Evolutionary conservation across 2,888 invertebrate species (phyloP), one percentile per base, ranked within the genome.

Genomic region (Diabrotica balteata): DNA sequence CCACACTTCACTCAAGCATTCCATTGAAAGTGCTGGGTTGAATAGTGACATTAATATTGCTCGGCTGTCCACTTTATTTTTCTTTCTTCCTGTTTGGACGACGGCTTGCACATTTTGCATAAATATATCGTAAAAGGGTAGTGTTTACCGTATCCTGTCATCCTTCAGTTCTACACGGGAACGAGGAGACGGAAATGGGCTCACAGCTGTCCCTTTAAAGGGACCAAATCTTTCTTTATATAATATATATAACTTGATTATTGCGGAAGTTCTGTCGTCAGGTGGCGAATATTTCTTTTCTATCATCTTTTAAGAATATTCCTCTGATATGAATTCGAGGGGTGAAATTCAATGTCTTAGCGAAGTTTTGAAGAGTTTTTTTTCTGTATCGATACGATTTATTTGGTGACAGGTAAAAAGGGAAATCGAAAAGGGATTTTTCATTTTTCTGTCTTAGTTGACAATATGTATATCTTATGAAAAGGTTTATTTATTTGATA

Each of bases 241-340:
- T 42, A 43, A 50, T 63, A 66, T 65, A 70, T 70, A 69, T 72
- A 67, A 72, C 72, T 72, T 67, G 73, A 75, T 75, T 74, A 74
- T 74, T 72, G 70, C 65, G 63, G 71, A 66, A 71, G 66, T 57
- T 63, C 53, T 55, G 73, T 68, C 71, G 68, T 63, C 75, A 74
- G 75, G 71, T 75, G 72, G 69, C 65, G 72, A 70, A 71, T 69
- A 71, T 60, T 71, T 68, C 69, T 68, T 62, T 68, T 67, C 68
- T 50, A 58, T 64, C 61, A 63, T 70, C 62, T 65, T 67, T 70
- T 62, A 65, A 59, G 64, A 68, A 66, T 68, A 58, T 65, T 58
- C 50, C 42, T 53, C 63, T 59, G 62, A 73, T 62, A 60, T 60
- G 63, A 66, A 67, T 70, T 59, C 46, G 51, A 8, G 59, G 58